Evolutionary conservation across 2,888 invertebrate genomes (phyloP).

Genomic region (Sminthurinus aureus): DNA sequence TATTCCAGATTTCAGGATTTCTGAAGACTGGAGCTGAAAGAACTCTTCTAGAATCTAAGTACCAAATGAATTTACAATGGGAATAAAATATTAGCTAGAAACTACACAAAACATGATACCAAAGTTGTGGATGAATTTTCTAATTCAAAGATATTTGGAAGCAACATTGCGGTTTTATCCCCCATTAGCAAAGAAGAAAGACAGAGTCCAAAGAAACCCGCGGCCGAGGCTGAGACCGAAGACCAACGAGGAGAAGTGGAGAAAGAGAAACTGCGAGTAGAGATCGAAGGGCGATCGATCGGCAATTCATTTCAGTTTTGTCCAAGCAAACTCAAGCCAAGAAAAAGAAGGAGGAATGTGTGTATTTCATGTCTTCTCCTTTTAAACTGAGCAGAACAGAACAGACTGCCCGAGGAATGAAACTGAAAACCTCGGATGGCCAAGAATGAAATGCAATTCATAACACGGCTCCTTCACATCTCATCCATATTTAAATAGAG

Average conservation of each 20-base stretch:
- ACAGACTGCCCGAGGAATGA: not conserved
- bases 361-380: not conserved
- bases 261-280: slow-evolving; percentile 24
- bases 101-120: too few relatives aligned
- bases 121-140: slow-evolving; percentile 26
- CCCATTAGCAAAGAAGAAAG: not conserved
- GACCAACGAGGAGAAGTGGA: slow-evolving; percentile 5
- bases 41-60: too few relatives aligned
- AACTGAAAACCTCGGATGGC: not conserved
- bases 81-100: too few relatives aligned
- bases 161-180: not conserved
- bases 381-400: not conserved
- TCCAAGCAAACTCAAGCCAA: slow-evolving; percentile 11
- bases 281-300: slow-evolving; percentile 51
- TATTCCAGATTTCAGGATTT: too few relatives aligned
- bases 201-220: not conserved
- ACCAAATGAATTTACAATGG: too few relatives aligned
- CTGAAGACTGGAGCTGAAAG: too few relatives aligned
- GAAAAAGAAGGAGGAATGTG: slow-evolving; percentile 2
- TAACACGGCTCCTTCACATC: too few relatives aligned
- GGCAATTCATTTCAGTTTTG: slow-evolving; percentile 45
- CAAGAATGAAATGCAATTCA: not conserved
- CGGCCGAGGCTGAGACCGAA: not conserved
- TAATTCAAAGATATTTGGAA: slow-evolving; percentile 28
- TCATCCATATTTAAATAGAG: too few relatives aligned